Conservation (phyloP, 2,113 vertebrate species). For the Numida meleagris region DNA sequence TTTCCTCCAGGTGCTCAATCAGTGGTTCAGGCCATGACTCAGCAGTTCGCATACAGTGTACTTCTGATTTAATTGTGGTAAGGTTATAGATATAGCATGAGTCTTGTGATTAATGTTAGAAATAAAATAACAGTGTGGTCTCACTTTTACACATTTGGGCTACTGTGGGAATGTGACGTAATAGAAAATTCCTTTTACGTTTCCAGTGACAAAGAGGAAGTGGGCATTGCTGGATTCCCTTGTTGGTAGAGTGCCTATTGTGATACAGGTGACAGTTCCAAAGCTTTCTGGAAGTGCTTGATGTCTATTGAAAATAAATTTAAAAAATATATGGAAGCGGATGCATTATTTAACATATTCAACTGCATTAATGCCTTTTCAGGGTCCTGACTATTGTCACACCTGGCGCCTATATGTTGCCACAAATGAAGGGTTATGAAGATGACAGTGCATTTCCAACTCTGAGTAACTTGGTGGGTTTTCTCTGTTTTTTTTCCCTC, state of each 20-base stretch:
- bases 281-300: neutral
- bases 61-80: neutral
- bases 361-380: neutral
- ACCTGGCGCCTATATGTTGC: neutral
- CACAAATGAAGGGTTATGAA: neutral
- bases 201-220: neutral
- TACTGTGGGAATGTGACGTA: neutral
- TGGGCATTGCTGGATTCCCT: neutral
- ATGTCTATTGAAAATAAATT: neutral
- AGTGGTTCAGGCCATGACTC: too few species aligned
- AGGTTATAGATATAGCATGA: neutral
- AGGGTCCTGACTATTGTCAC: neutral
- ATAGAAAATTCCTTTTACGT: neutral
- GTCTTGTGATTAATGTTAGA: neutral
- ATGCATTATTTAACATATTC: neutral
- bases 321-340: neutral
- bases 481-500: neutral
- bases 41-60: too few species aligned
- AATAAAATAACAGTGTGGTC: neutral
- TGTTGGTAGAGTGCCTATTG: fast-evolving
- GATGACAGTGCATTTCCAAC: neutral
- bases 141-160: neutral
- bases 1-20: too few species aligned
- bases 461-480: neutral
- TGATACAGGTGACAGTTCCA: neutral